phyloP scores from a whole-genome alignment of 1,140 invertebrate genomes.

The Hesperophylax magnus region DNA sequence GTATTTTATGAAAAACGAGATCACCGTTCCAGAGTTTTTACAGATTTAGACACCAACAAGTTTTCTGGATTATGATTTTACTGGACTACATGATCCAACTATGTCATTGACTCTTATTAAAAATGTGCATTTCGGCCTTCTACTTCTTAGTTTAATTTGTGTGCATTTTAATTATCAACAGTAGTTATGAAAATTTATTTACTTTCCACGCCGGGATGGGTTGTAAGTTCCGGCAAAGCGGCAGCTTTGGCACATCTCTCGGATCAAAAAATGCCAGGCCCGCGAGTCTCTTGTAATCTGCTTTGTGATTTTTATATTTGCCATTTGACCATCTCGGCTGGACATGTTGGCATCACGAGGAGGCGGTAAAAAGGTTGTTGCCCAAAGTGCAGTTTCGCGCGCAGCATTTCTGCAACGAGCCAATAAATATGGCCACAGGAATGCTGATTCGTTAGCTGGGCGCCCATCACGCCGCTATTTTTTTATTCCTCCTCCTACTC shows the following conservation, averaged over 20 bases:
- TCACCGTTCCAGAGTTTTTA: too few relatives aligned
- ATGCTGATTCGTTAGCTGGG: constrained; percentile 49
- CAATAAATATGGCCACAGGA: constrained; percentile 48
- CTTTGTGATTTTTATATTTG: constrained; percentile 20
- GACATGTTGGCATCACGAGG: constrained; percentile 26
- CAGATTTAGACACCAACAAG: too few relatives aligned
- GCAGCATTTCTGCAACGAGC: constrained; percentile 41
- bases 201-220: too few relatives aligned
- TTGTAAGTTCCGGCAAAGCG: too few relatives aligned
- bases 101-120: too few relatives aligned
- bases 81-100: too few relatives aligned
- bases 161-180: too few relatives aligned
- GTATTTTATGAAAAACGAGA: too few relatives aligned
- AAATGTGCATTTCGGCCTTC: too few relatives aligned
- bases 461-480: constrained; percentile 9
- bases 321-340: constrained; percentile 8
- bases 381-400: constrained; percentile 23
- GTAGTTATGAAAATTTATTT: too few relatives aligned
- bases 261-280: neutral
- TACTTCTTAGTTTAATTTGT: too few relatives aligned
- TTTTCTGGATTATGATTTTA: too few relatives aligned
- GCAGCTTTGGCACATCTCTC: neutral
- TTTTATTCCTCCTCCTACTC: constrained; percentile 17
- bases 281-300: constrained; percentile 8
- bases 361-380: constrained; percentile 28